Percentiles rank a stretch among this genome's conserved stretches.
phyloP scores from a whole-genome alignment of 2,888 invertebrate species.

The Nemapogon koenigi region DNA sequence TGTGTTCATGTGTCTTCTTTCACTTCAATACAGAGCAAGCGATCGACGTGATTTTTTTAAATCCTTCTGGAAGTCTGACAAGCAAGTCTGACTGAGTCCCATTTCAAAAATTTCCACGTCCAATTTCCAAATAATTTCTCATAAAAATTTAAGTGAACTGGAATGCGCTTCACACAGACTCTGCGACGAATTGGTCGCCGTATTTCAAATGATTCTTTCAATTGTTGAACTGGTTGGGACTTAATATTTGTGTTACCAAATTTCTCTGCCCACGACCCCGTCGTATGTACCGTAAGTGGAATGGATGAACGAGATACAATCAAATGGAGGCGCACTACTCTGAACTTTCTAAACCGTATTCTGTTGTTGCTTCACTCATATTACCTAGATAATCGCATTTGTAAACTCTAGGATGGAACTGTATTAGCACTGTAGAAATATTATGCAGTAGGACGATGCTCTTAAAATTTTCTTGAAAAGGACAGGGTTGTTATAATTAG shows the following conservation, averaged over 20 bases:
- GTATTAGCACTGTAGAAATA: no score
- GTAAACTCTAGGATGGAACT: slow-evolving; percentile 7
- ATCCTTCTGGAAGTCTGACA: no score
- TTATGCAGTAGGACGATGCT: no score
- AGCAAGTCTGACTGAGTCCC: no score
- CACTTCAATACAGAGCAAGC: no score
- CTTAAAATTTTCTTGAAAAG: no score
- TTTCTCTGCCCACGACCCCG: slow-evolving; percentile 43
- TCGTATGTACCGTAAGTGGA: slow-evolving; percentile 40
- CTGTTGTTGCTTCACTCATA: slow-evolving; percentile 16
- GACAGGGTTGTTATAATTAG: no score
- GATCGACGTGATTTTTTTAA: slow-evolving; percentile 6
- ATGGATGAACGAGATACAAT: slow-evolving; percentile 42
- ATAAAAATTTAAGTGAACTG: no score
- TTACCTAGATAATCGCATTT: slow-evolving; percentile 7
- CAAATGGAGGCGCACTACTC: slow-evolving; percentile 34
- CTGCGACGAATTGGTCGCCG: slow-evolving; percentile 24
- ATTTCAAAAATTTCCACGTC: no score
- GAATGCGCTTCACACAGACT: background rate
- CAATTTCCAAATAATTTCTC: no score
- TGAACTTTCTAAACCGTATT: slow-evolving; percentile 49
- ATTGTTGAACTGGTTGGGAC: slow-evolving; percentile 37
- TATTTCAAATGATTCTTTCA: slow-evolving; percentile 39
- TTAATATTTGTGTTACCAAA: slow-evolving; percentile 42
- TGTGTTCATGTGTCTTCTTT: no score